Evolutionary conservation across 2,888 invertebrate species (phyloP), one percentile per base, ranked within the genome.

Genomic region (Trachelus stipa): DNA sequence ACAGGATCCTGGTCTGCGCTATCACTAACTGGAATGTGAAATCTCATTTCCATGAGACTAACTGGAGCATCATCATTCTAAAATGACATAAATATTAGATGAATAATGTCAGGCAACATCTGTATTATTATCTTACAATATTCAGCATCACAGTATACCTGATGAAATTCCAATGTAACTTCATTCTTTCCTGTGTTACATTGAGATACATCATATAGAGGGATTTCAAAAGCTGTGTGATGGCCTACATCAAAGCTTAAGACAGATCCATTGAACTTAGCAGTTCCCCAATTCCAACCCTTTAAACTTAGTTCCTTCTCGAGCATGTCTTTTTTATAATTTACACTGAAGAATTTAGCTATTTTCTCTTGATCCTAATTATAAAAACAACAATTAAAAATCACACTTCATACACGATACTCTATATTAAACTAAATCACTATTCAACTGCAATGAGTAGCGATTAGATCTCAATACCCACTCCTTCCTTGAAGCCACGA

Each of bases 261-360:
- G 0, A 96, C 95, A 0, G 97, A 95, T 4, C 98, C 99, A 86
- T 95, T 95, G 90, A 99, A 99, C 86, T 97, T 96, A 0, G 98
- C 98, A 0, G 97, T 96, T 37, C 99, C 99, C 98, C 99, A 99
- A 92, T 99, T 99, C 99, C 99, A 99, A 0, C 99, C 99, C 91
- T 98, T 98, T 1, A 99, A 93, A 82, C 98, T 97, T 76, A 98
- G 92, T 88, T 99, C 99, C 87, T 97, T 97, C 87, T 97, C 98
- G 74, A 97, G 92, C 95, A 99, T 95, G 79, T 97, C 96, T 85
- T 96, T 96, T 37, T 95, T 94, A 91, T 98, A 99, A 83, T 96
- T 95, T 11, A 94, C 93, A 82, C 95, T 94, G 85, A 99, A 96
- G 91, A 98, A 99, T 86, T 97, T 96, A 0, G 96, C 95, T 73